Evolutionary conservation across 2,797 vertebrate species (phyloP).

Genomic region (Brachyalestes nurse): DNA sequence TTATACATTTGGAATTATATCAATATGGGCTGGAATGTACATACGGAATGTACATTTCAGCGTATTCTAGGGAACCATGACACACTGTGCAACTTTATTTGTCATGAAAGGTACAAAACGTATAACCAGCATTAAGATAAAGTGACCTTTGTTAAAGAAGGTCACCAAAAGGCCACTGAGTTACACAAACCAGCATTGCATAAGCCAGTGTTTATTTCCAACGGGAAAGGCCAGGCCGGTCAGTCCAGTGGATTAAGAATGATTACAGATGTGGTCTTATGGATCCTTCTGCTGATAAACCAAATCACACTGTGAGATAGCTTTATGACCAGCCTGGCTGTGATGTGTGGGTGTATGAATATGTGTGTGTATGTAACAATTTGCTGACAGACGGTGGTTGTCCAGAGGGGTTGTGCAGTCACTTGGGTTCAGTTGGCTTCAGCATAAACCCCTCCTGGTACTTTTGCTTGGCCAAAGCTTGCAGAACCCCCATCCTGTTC

Average conservation of each 20-base stretch:
- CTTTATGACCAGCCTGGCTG: not conserved
- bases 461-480: constrained; percentile 13
- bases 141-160: not conserved
- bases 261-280: constrained; percentile 11
- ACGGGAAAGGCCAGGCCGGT: not conserved
- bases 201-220: constrained; percentile 26
- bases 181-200: constrained; percentile 24
- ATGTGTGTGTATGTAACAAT: constrained; percentile 35
- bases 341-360: not conserved
- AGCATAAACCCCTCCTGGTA: constrained; percentile 4
- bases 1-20: not conserved
- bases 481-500: not conserved
- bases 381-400: constrained; percentile 43
- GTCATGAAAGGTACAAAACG: not conserved
- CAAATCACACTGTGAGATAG: constrained; percentile 20
- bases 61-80: not conserved
- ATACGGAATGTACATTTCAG: not conserved
- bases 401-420: constrained; percentile 16
- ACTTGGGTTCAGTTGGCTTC: constrained; percentile 15
- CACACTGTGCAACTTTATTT: not conserved
- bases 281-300: constrained; percentile 9
- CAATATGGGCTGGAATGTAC: not conserved
- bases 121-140: not conserved
- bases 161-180: not conserved
- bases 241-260: constrained; percentile 15